Conservation (phyloP, 2,113 vertebrate species). For the Macrotis lagotis region DNA sequence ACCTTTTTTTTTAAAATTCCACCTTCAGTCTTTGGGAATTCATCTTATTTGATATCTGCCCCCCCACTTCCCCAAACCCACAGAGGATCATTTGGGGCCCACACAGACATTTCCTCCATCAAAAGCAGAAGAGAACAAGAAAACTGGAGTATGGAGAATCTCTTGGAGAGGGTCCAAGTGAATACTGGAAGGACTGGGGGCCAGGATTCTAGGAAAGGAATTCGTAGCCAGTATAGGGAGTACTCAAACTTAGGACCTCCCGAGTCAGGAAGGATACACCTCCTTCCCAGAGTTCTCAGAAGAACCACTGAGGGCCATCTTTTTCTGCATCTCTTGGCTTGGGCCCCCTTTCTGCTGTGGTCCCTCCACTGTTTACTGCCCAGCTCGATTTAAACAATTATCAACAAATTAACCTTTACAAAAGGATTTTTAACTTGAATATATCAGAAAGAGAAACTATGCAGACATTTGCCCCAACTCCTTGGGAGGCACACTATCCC, state of each 20-base stretch:
- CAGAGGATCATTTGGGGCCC: neutral
- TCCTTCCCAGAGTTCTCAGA: neutral
- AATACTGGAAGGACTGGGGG: neutral
- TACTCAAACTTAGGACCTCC: neutral
- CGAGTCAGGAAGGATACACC: neutral
- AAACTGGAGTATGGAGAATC: neutral
- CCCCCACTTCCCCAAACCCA: neutral
- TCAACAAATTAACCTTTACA: neutral
- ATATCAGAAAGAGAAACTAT: neutral
- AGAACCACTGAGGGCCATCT: neutral
- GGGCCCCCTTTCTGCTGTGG: neutral
- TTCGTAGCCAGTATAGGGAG: neutral
- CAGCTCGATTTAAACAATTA: neutral
- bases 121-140: neutral
- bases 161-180: neutral
- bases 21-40: neutral
- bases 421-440: neutral
- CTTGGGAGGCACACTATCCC: neutral
- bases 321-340: neutral
- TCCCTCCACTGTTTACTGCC: neutral
- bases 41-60: neutral
- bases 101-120: neutral
- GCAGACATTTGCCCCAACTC: neutral
- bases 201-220: neutral
- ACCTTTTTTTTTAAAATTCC: neutral